Base-by-base conservation (phyloP, 2,888 invertebrate species). In the Leucania comma region DNA sequence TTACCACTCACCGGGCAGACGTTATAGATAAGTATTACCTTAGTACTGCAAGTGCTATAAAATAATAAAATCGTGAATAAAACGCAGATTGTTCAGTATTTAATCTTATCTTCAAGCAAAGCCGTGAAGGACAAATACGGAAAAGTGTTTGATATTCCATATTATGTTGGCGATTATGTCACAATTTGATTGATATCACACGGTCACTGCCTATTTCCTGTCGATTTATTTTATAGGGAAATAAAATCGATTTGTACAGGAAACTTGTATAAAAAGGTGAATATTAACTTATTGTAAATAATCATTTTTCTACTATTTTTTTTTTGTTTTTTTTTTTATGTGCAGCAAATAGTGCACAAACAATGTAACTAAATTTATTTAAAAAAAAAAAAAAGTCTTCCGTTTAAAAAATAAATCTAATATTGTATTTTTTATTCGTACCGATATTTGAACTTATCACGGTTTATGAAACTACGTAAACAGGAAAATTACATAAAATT, bases 101-200 rank as follows among this genome's bases (percentile, higher is more conserved):
- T 46, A 79, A 59, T 73, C 51, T 64, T 66, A 80, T 75, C 67
- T 62, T 54, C 58, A 66, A 80, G 60, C 32, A 50, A 65, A 58
- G 35, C 48, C 26, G 80, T 54, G 61, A 66, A 75, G 58, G 53
- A 75, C 53, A 24, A 61, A 51, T 38, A 60, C 50, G 22, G 53
- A 42, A 38, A 62, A 61, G 48, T 42, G 48, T 80, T 62, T 46
- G 53, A n/a, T 51, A 48, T 65, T 62, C 22, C 60, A 56, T 32
- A 38, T 51, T 62, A 62, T 42, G 46, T 62, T 58, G 42, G 32
- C 29, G 73, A 78, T 78, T 78, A 75, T 46, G 32, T 65, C 78
- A 69, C n/a, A 53, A 69, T 62, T 76, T 42, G n/a, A 51, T 65
- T 66, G 50, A 69, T 38, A 24, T n/a, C 29, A 10, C 26, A 17